Percentiles rank a stretch among this genome's conserved stretches.
phyloP scores from a whole-genome alignment of 1,140 invertebrate genomes.

The Drosophila santomea region DNA sequence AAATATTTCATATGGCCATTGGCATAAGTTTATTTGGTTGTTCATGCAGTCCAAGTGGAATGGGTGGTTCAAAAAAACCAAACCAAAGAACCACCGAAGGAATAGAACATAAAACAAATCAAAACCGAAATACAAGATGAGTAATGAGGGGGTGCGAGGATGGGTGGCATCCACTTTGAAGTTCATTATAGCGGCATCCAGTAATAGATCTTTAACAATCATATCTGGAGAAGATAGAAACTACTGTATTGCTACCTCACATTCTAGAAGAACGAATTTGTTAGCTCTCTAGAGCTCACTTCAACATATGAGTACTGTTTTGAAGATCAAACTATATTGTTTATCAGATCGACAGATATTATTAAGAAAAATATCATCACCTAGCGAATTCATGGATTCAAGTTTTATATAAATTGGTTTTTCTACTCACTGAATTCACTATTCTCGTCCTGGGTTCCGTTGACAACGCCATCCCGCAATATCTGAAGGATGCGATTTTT shows the following conservation, averaged over 20 bases:
- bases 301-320: too few species aligned
- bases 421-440: conserved; percentile 92
- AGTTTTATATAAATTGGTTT: not conserved
- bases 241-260: too few species aligned
- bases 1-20: conserved; percentile 63
- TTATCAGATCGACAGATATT: too few species aligned
- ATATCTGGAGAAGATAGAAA: not conserved
- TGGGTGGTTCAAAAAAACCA: conserved; percentile 26
- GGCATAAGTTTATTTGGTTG: conserved; percentile 73
- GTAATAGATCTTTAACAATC: not conserved
- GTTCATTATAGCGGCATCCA: not conserved
- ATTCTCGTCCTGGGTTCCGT: conserved; percentile 90
- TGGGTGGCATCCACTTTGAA: conserved; percentile 28
- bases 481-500: conserved; percentile 92
- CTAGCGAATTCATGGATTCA: not conserved
- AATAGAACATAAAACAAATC: conserved; percentile 30
- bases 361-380: not conserved
- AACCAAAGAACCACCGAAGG: conserved; percentile 38
- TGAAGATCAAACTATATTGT: too few species aligned
- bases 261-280: too few species aligned
- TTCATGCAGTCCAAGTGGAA: conserved; percentile 53
- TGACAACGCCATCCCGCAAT: conserved; percentile 91
- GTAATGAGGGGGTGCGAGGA: conserved; percentile 10
- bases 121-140: conserved; percentile 15
- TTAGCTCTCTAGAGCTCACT: too few species aligned